Evolutionary conservation across 2,113 vertebrate genomes (phyloP), one percentile per base, ranked within the genome.

Genomic region (Macrotus californicus): DNA sequence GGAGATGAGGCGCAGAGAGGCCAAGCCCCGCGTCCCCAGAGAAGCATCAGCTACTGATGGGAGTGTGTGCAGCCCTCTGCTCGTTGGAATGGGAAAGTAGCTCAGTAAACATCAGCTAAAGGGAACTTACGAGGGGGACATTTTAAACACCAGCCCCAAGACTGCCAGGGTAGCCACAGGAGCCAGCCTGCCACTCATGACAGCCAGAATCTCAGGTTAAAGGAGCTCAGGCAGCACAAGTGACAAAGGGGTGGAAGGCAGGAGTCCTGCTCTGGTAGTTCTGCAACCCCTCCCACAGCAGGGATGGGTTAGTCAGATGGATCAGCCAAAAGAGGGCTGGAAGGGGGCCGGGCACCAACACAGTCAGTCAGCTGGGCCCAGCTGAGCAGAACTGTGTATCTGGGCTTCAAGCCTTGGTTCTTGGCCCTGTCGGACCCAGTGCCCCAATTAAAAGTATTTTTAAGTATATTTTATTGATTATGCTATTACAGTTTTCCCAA

Each of bases 271-370:
- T 48, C 67, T 64, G 21, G 6, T 54, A 19, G 0, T 4, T 69
- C 29, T 14, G 19, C 43, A 7, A 24, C 89, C 56, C 86, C 52
- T 59, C 48, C 79, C n/a, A 14, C 54, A 36, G 31, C 4, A 15
- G 19, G 21, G 29, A 11, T 8, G 21, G 50, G 6, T 29, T 31
- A 11, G 3, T 22, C n/a, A 54, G 13, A 2, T 0, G 7, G 15
- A 31, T 54, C 36, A 13, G 54, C 43, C 54, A n/a, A 6, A 39
- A 67, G 39, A 10, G 2, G 3, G 54, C 41, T 5, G 11, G 0
- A 56, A 41, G 34, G 9, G 1, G 50, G 19, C 26, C 46, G 13
- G 64, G 11, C 14, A 75, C 54, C 66, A 12, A 39, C 10, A n/a
- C 19, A 31, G 19, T 24, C 19, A 31, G 19, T 24, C 7, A 46